Evolutionary conservation across 2,888 invertebrate genomes (phyloP).

Genomic region (Meiosimyza decipiens): DNA sequence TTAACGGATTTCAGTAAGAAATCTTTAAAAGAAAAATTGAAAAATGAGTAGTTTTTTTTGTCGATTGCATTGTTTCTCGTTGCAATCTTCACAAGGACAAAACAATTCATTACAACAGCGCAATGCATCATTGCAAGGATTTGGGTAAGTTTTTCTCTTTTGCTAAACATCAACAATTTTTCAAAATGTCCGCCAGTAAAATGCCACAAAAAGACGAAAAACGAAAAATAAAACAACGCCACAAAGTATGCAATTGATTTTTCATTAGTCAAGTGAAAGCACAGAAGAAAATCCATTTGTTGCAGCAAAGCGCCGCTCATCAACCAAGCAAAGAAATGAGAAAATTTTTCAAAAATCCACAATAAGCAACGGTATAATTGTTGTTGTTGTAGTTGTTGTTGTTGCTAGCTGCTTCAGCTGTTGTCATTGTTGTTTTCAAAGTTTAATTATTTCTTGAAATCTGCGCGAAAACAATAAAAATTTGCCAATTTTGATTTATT

Average conservation of each 20-base stretch:
- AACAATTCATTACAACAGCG: conserved; percentile 25
- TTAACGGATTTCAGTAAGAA: background rate
- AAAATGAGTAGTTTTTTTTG: background rate
- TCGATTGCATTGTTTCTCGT: background rate
- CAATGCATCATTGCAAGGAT: conserved; percentile 14
- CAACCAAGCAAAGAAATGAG: background rate
- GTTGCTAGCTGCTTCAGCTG: background rate
- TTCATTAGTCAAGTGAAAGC: conserved; percentile 38
- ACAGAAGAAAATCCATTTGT: conserved; percentile 13
- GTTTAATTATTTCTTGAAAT: background rate
- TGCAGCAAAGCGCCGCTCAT: conserved; percentile 2
- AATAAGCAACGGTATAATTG: background rate
- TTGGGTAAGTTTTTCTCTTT: background rate
- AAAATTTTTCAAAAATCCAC: background rate
- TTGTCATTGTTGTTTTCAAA: conserved; percentile 19
- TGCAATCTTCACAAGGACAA: conserved; percentile 13
- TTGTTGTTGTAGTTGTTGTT: conserved; percentile 4
- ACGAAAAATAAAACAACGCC: conserved; percentile 16
- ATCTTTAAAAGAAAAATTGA: background rate
- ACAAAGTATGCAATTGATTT: conserved; percentile 47
- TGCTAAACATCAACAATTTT: conserved; percentile 20
- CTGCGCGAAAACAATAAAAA: conserved; percentile 22
- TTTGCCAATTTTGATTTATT: conserved; percentile 31
- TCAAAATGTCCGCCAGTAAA: conserved; percentile 19
- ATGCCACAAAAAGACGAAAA: background rate